phyloP scores from a whole-genome alignment of 2,113 vertebrate species.

The Peucedramus taeniatus region DNA sequence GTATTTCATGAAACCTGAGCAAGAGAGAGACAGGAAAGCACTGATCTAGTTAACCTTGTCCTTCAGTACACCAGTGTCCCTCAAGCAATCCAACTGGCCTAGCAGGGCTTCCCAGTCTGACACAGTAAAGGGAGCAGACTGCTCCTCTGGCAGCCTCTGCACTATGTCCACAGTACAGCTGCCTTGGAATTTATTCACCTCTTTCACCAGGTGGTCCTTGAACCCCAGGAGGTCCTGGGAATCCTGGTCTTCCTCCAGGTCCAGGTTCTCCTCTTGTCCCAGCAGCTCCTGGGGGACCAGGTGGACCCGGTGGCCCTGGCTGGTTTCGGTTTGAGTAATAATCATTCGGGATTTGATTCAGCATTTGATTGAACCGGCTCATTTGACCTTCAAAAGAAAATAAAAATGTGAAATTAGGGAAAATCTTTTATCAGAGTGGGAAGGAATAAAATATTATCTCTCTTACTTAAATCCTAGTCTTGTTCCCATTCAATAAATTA shows the following conservation, averaged over 20 bases:
- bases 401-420: neutral
- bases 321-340: slow-evolving; percentile 83
- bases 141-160: neutral
- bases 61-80: neutral
- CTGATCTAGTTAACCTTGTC: neutral
- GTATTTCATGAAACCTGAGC: neutral
- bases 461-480: neutral
- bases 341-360: slow-evolving; percentile 93
- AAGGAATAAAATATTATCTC: neutral
- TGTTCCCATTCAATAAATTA: neutral
- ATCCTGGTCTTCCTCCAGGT: slow-evolving; percentile 83
- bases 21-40: neutral
- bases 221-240: slow-evolving; percentile 86
- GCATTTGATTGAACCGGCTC: slow-evolving; percentile 87
- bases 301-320: slow-evolving; percentile 87
- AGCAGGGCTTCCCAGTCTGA: neutral
- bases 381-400: slow-evolving; percentile 83
- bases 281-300: slow-evolving; percentile 79
- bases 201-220: slow-evolving; percentile 89
- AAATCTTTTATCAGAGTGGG: neutral
- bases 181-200: slow-evolving; percentile 69
- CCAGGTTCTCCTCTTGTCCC: slow-evolving; percentile 90
- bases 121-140: neutral
- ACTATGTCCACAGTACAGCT: neutral
- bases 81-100: neutral